Conservation (phyloP, 2,888 invertebrate species). For the Tenodera sinensis region DNA sequence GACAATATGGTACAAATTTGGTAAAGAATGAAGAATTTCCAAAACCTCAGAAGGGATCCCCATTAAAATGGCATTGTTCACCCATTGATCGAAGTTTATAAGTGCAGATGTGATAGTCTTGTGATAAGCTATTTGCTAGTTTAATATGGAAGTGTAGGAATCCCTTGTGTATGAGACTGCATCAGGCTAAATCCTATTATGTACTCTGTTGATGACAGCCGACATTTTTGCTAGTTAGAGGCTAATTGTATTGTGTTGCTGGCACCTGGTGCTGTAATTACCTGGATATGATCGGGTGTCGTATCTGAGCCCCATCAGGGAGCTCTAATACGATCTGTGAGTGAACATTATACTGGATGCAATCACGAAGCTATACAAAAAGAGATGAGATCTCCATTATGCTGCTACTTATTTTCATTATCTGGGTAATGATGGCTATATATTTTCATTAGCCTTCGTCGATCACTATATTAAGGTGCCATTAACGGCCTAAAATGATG, state of each 20-base stretch:
- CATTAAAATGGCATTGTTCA: too few relatives aligned
- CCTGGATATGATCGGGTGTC: not conserved
- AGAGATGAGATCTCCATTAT: not conserved
- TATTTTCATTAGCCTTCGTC: not conserved
- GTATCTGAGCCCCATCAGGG: not conserved
- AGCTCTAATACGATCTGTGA: not conserved
- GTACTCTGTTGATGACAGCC: not conserved
- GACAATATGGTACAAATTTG: too few relatives aligned
- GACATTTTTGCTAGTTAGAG: not conserved
- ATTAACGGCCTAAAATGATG: not conserved
- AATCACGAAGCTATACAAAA: not conserved
- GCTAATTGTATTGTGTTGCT: not conserved
- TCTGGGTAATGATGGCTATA: not conserved
- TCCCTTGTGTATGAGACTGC: not conserved
- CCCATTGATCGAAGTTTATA: too few relatives aligned
- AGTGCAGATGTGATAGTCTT: too few relatives aligned
- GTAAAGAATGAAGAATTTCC: too few relatives aligned
- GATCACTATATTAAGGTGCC: not conserved
- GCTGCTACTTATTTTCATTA: not conserved
- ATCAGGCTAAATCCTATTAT: not conserved
- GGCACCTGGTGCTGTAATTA: not conserved
- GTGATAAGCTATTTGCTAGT: not conserved
- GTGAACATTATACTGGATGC: not conserved
- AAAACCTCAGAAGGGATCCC: too few relatives aligned
- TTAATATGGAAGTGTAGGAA: not conserved